Percentiles rank a stretch among this genome's conserved stretches.
Evolutionary conservation across 2,113 vertebrate species (phyloP).

Genomic region (Catharus bicknelli): DNA sequence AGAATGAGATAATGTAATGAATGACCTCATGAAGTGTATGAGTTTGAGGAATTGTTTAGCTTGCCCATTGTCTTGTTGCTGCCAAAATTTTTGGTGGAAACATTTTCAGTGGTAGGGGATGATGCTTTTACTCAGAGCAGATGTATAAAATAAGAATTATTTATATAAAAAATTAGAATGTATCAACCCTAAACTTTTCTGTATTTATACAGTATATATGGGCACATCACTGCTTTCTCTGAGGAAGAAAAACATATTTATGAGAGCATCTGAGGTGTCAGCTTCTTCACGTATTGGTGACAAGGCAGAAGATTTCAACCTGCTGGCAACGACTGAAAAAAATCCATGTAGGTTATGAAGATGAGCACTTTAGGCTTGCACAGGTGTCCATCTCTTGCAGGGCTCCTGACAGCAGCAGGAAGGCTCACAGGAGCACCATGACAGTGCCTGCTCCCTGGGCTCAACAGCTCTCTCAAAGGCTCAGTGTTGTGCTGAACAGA

Average conservation of each 20-base stretch:
- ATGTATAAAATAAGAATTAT: not conserved
- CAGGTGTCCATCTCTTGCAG: not conserved
- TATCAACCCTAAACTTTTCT: not conserved
- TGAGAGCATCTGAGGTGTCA: not conserved
- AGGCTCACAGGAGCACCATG: not conserved
- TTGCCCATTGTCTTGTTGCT: not conserved
- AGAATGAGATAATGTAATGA: not conserved
- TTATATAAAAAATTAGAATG: not conserved
- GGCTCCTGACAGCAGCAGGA: constrained; percentile 11
- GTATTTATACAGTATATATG: not conserved
- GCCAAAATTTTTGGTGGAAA: not conserved
- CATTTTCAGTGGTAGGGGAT: not conserved
- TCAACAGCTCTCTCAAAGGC: not conserved
- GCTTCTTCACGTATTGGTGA: not conserved
- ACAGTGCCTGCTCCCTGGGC: not conserved
- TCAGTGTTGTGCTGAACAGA: not conserved
- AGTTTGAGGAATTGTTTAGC: not conserved
- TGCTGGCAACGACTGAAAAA: not conserved
- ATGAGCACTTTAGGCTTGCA: not conserved
- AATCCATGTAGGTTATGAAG: not conserved
- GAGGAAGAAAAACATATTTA: not conserved
- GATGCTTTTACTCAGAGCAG: not conserved
- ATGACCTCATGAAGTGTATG: not conserved
- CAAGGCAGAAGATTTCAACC: not conserved
- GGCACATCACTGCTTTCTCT: not conserved